Conservation (phyloP, 2,888 invertebrate species). For the Brassicogethes aeneus region DNA sequence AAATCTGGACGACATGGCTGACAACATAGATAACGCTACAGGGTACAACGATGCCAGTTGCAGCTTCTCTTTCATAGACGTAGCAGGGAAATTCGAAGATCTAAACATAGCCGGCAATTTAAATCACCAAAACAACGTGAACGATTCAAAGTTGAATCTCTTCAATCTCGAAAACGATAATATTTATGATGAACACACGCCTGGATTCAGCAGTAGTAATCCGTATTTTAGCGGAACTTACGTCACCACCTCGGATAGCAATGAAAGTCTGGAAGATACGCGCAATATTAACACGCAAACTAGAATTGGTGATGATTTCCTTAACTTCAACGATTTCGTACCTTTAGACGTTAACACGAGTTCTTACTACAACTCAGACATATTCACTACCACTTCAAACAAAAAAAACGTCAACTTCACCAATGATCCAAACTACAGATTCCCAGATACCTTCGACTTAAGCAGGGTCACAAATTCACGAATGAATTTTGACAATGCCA, state of each 20-base stretch:
- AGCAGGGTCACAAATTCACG: too few species aligned
- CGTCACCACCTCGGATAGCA: not conserved
- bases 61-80: not conserved
- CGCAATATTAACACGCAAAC: not conserved
- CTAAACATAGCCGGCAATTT: not conserved
- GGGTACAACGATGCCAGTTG: not conserved
- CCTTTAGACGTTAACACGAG: not conserved
- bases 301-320: not conserved
- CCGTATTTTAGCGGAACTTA: not conserved
- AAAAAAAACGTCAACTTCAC: not conserved
- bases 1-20: not conserved
- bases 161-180: not conserved
- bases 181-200: too few species aligned
- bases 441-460: too few species aligned
- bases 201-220: not conserved
- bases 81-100: not conserved
- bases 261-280: not conserved
- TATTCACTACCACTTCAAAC: not conserved
- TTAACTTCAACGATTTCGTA: not conserved
- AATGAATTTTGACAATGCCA: too few species aligned
- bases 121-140: not conserved
- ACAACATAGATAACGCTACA: not conserved
- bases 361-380: not conserved
- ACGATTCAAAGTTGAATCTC: not conserved
- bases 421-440: not conserved